Evolutionary conservation across 2,113 vertebrate species (phyloP).

Genomic region (Psilopogon haemacephalus): DNA sequence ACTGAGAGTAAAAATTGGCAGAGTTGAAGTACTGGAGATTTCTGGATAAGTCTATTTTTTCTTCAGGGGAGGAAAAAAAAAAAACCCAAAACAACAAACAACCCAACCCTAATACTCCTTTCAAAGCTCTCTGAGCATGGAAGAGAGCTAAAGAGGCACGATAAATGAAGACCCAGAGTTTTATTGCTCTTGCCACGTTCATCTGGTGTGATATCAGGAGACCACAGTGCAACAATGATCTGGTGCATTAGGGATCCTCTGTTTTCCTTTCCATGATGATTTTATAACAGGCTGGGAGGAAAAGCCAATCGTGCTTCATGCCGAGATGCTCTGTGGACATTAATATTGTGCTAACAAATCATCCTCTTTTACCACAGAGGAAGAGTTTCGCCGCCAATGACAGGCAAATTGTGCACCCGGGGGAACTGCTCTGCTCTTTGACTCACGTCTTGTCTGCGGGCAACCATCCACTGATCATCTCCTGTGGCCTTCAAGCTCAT

Average conservation of each 20-base stretch:
- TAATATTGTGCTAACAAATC: background rate
- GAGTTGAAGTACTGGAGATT: background rate
- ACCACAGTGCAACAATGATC: background rate
- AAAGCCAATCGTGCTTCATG: background rate
- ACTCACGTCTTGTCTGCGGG: fast-evolving
- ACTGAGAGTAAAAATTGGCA: background rate
- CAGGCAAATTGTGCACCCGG: background rate
- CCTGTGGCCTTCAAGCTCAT: fast-evolving
- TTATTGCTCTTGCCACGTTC: background rate
- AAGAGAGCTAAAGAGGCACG: background rate
- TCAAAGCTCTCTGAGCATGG: background rate
- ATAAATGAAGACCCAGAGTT: background rate
- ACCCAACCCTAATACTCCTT: background rate
- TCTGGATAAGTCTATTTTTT: background rate
- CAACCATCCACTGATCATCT: background rate
- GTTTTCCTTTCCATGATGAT: slow-evolving; percentile 16
- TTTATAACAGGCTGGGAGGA: background rate
- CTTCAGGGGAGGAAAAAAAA: background rate
- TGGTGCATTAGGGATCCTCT: background rate
- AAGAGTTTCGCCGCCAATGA: background rate
- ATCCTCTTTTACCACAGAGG: background rate
- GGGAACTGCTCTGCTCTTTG: background rate
- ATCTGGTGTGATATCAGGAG: background rate
- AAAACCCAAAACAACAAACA: too few species aligned
- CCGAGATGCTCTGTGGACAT: background rate